Evolutionary conservation across 2,113 vertebrate genomes (phyloP), one percentile per base, ranked within the genome.

Genomic region (Prunella himalayana): DNA sequence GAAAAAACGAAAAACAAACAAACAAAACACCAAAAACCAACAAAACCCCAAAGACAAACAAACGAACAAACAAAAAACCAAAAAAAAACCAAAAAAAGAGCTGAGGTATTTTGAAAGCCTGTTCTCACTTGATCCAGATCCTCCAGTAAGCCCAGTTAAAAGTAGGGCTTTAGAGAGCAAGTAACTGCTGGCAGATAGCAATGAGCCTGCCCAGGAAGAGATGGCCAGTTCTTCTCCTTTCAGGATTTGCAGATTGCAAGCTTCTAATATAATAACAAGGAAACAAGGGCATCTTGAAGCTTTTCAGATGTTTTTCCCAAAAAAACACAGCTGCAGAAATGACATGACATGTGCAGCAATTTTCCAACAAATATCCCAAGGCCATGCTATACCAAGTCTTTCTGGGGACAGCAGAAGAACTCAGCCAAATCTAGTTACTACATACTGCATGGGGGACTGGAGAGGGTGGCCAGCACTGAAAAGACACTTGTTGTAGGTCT

Each of bases 1-100:
- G 21, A 11, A 2, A 2, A 4, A 8, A 1, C n/a, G n/a, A 4
- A 10, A 31, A 4, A 15, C 37, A n/a, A n/a, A n/a, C 37, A 37
- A 37, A 37, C 37, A 37, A 37, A 37, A 37, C 7, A 37, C 37
- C 37, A 37, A 37, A 37, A 37, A 37, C 37, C 7, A 37, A 37
- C 37, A 37, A 37, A 37, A 37, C n/a, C n/a, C n/a, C n/a, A n/a
- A n/a, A n/a, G n/a, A n/a, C n/a, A n/a, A n/a, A n/a, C n/a, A n/a
- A n/a, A n/a, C n/a, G n/a, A n/a, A n/a, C 37, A 37, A 37, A 37
- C 37, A 37, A 37, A 37, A 37, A 37, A 37, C 37, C 37, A 37
- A 37, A 37, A 37, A 37, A 37, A n/a, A n/a, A n/a, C n/a, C 37
- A n/a, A 11, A 37, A 4, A 21, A 19, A 37, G 7, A 16, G 5